Evolutionary conservation across 2,113 vertebrate genomes (phyloP).

Genomic region (Budorcas taxicolor): DNA sequence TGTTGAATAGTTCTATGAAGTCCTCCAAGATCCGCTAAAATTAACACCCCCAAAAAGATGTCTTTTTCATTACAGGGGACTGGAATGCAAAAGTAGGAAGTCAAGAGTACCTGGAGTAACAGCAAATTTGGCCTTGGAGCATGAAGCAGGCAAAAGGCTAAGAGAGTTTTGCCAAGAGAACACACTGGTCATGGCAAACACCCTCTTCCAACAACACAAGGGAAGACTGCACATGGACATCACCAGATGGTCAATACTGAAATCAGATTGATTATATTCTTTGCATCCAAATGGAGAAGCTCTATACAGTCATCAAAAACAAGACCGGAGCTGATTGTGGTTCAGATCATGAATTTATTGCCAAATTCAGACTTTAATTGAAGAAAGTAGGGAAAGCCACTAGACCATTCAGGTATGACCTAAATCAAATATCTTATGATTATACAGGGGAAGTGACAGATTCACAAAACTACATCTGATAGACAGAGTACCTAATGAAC

Average conservation of each 20-base stretch:
- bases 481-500: not conserved
- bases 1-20: not conserved
- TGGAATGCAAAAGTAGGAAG: not conserved
- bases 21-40: not conserved
- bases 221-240: not conserved
- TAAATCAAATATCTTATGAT: not conserved
- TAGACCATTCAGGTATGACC: not conserved
- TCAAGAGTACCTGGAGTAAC: not conserved
- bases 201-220: not conserved
- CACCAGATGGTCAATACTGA: not conserved
- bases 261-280: not conserved
- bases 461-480: not conserved
- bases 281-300: not conserved
- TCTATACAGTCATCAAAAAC: not conserved
- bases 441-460: not conserved
- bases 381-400: not conserved
- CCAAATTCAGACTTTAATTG: not conserved
- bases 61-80: not conserved
- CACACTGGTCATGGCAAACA: not conserved
- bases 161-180: not conserved
- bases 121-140: not conserved
- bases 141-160: not conserved
- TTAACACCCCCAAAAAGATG: not conserved
- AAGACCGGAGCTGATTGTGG: not conserved
- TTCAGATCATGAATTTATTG: not conserved